A percentile compares a stretch with the other conserved stretches of the same genome.
Evolutionary conservation across 1,140 invertebrate species (phyloP).

Genomic region (Eriosoma lanigerum): DNA sequence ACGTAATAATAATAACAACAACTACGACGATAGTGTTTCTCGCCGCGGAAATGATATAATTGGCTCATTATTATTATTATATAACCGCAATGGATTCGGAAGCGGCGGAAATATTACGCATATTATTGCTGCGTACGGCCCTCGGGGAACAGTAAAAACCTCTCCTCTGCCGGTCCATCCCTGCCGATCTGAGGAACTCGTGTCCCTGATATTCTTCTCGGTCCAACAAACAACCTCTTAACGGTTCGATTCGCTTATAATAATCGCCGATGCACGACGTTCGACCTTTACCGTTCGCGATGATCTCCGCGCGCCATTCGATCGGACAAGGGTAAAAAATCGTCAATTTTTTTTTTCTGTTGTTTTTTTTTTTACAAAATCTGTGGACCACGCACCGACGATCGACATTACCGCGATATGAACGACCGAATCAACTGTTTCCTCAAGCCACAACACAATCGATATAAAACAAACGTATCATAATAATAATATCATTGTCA

Average conservation of each 20-base stretch:
- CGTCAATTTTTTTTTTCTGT: no score
- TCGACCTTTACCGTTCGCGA: slow-evolving; percentile 14
- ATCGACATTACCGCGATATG: no score
- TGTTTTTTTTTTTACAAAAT: no score
- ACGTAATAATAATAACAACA: not conserved
- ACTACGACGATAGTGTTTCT: slow-evolving; percentile 23
- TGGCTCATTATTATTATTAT: slow-evolving; percentile 50
- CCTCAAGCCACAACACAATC: no score
- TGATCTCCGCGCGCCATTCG: not conserved
- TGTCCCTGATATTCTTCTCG: slow-evolving; percentile 41
- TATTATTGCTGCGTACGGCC: not conserved
- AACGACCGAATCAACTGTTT: no score
- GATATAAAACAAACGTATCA: no score
- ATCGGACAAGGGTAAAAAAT: no score
- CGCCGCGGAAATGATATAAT: slow-evolving; percentile 40
- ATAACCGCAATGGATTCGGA: not conserved
- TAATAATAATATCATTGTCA: no score
- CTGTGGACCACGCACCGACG: no score
- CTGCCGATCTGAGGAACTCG: not conserved
- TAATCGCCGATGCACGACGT: slow-evolving; percentile 28
- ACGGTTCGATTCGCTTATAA: slow-evolving; percentile 48
- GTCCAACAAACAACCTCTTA: slow-evolving; percentile 47
- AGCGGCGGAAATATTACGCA: not conserved
- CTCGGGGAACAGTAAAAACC: slow-evolving; percentile 41
- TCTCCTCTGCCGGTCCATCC: not conserved